Percentiles rank a stretch among this genome's conserved stretches.
Evolutionary conservation across 2,113 vertebrate species (phyloP).

Genomic region (Gallinago paraguaiae): DNA sequence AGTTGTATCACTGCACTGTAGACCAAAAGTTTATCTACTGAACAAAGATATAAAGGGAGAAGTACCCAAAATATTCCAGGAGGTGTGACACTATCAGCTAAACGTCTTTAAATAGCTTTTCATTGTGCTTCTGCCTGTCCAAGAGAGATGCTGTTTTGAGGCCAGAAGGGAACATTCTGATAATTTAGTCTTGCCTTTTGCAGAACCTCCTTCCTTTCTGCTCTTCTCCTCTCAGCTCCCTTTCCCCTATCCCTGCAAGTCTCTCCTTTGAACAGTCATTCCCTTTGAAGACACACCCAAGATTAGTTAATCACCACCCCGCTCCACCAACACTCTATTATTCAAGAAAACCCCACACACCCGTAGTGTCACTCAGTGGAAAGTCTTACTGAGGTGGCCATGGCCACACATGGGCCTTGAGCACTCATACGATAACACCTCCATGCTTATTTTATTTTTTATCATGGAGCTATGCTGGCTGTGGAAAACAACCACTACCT

Average conservation of each 20-base stretch:
- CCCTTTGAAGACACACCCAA: background rate
- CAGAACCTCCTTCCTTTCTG: background rate
- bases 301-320: background rate
- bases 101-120: background rate
- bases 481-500: background rate
- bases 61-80: background rate
- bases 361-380: background rate
- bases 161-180: background rate
- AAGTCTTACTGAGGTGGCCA: background rate
- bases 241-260: background rate
- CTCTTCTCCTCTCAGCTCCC: fast-evolving
- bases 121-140: background rate
- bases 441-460: background rate
- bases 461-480: background rate
- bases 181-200: background rate
- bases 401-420: background rate
- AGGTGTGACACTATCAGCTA: background rate
- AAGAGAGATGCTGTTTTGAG: background rate
- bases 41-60: background rate
- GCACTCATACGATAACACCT: background rate
- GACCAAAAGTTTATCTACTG: background rate
- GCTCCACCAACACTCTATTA: background rate
- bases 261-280: background rate
- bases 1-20: background rate
- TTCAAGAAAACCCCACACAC: background rate